Evolutionary conservation across 1,140 invertebrate genomes (phyloP), one percentile per base, ranked within the genome.

Genomic region (Epicauta chinensis): DNA sequence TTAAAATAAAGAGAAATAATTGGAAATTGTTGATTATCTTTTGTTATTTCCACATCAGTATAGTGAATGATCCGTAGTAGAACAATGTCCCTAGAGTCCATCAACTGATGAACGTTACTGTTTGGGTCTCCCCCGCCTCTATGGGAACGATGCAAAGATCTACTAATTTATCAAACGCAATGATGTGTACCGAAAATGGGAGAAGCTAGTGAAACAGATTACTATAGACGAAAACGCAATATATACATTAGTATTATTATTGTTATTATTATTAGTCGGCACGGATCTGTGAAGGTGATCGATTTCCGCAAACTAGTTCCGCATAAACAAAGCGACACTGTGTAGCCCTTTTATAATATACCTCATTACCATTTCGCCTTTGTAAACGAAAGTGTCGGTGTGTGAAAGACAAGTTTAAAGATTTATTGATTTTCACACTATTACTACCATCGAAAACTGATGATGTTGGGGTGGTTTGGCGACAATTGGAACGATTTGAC

Each of bases 111-210:
- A 47, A 47, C 45, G 35, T 23, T 13, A 36, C 30, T 37, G 34
- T 47, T 16, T 7, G n/a, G n/a, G n/a, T 46, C 39, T 3, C 39
- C 39, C 43, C 14, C 11, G n/a, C 7, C 23, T 7, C 23, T 23
- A 7, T 23, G 23, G 45, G 16, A 37, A 38, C 16, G 16, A 23
- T 36, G 45, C 45, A 37, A 38, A 29, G 23, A 47, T 35, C 35
- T 29, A 16, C 45, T 47, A 47, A 47, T 47, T 47, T 47, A 47
- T 47, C 45, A 47, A 37, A 34, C 16, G 45, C 45, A 47, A 47
- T 47, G 45, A 47, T 47, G 45, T 47, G 45, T 47, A 17, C 45
- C 34, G 6, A 17, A 16, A 7, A 23, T 23, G 23, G 23, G 23
- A 5, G 23, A 7, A n/a, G n/a, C n/a, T 7, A 23, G 23, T 23